Evolutionary conservation across 2,888 invertebrate genomes (phyloP).

Genomic region (Stenoptilia bipunctidactyla): DNA sequence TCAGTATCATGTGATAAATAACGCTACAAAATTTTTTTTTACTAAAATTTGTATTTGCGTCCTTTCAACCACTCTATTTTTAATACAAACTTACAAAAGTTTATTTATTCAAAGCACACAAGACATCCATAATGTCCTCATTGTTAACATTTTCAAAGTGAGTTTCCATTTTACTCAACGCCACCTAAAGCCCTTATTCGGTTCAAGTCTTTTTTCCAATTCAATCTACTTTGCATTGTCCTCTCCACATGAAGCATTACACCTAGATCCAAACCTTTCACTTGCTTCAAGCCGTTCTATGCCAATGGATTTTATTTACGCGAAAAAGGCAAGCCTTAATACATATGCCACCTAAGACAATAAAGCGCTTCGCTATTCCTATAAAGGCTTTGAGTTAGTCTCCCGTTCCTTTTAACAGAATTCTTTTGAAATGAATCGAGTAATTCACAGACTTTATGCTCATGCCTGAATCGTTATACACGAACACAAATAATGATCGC

Average conservation of each 20-base stretch:
- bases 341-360: constrained; percentile 67
- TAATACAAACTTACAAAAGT: no score
- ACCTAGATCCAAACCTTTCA: constrained; percentile 48
- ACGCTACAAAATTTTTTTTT: no score
- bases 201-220: constrained; percentile 64
- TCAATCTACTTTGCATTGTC: constrained; percentile 71
- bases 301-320: constrained; percentile 68
- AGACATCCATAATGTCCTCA: no score
- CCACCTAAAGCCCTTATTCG: constrained; percentile 52
- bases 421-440: constrained; percentile 70
- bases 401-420: constrained; percentile 61
- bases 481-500: constrained; percentile 40
- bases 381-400: constrained; percentile 71
- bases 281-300: constrained; percentile 33
- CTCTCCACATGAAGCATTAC: constrained; percentile 66
- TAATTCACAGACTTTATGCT: constrained; percentile 63
- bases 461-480: constrained; percentile 47
- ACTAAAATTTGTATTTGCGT: no score
- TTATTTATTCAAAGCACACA: no score
- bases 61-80: no score
- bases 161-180: constrained; percentile 42
- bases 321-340: constrained; percentile 68
- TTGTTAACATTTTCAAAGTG: constrained; percentile 55
- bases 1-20: no score
- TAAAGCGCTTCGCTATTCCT: constrained; percentile 63